Evolutionary conservation across 2,797 vertebrate genomes (phyloP).

Genomic region (Bovichtus diacanthus): DNA sequence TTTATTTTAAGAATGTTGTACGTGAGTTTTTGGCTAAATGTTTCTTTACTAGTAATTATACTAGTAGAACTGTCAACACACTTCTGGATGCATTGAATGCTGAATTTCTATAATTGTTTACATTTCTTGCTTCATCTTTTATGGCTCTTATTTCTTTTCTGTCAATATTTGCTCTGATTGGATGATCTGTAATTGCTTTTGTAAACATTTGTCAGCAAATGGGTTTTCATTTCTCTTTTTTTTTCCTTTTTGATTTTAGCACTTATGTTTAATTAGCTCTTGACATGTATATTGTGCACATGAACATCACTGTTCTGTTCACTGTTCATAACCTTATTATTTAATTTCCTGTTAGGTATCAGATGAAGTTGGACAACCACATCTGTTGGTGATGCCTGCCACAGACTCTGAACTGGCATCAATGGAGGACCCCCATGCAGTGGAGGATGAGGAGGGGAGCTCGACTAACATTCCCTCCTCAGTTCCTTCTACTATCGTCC

Average conservation of each 20-base stretch:
- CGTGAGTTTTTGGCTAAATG: neutral
- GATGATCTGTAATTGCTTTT: slow-evolving; percentile 12
- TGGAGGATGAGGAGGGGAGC: slow-evolving; percentile 33
- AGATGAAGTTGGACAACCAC: slow-evolving; percentile 42
- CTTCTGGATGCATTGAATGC: neutral
- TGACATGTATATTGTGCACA: neutral
- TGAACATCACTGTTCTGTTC: neutral
- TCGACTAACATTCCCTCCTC: neutral
- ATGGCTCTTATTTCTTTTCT: neutral
- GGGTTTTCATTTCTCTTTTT: neutral
- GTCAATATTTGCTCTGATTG: neutral
- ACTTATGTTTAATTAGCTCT: neutral
- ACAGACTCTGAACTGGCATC: slow-evolving; percentile 37
- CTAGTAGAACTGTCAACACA: neutral
- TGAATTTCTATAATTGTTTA: neutral
- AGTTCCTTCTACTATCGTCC: neutral
- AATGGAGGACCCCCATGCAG: slow-evolving; percentile 54
- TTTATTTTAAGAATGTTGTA: neutral
- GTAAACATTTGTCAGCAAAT: neutral
- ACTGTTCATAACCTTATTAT: no score
- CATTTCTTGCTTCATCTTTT: slow-evolving; percentile 1
- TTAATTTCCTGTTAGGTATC: slow-evolving; percentile 45
- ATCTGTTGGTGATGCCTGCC: slow-evolving; percentile 45
- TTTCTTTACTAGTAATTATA: neutral
- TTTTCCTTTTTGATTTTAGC: neutral